phyloP scores from a whole-genome alignment of 2,888 invertebrate species.

The Hoplodrina ambigua region DNA sequence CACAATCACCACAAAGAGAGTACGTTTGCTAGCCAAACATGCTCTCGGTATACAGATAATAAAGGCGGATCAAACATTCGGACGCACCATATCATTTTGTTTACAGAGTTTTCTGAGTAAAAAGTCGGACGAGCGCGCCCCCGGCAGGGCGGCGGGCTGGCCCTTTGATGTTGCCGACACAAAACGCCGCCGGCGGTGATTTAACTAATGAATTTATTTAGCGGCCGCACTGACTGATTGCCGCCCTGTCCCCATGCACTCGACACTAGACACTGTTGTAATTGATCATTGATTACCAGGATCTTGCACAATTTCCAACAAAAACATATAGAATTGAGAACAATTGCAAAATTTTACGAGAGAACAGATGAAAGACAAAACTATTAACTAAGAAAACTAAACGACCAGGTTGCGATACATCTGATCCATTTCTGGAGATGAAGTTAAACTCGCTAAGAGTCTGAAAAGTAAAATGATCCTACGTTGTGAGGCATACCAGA shows the following conservation, averaged over 20 bases:
- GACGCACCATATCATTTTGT: constrained; percentile 89
- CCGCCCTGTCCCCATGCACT: constrained; percentile 69
- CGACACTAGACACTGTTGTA: constrained; percentile 59
- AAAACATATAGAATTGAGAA: neutral
- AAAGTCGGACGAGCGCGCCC: constrained; percentile 87
- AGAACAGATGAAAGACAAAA: neutral
- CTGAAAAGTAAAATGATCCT: neutral
- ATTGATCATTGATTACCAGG: constrained; percentile 39
- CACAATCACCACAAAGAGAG: constrained; percentile 83
- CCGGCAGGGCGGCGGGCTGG: constrained; percentile 81
- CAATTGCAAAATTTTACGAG: neutral
- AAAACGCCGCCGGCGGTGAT: constrained; percentile 90
- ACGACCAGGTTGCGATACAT: neutral
- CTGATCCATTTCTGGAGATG: neutral
- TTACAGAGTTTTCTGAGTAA: constrained; percentile 90
- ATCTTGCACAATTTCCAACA: constrained; percentile 14
- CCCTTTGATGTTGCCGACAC: constrained; percentile 90
- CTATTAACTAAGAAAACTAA: neutral
- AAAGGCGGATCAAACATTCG: constrained; percentile 90
- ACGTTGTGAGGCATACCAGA: neutral
- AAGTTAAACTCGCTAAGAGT: neutral
- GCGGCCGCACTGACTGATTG: constrained; percentile 84
- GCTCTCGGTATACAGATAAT: constrained; percentile 87
- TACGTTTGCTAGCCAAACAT: constrained; percentile 85
- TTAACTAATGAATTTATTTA: constrained; percentile 91